These are phyloP conservation scores for Pocillopora damicornis DNA, from an alignment of 64 coral and sea anemone genomes.

Conservation along the genomic window DNA sequence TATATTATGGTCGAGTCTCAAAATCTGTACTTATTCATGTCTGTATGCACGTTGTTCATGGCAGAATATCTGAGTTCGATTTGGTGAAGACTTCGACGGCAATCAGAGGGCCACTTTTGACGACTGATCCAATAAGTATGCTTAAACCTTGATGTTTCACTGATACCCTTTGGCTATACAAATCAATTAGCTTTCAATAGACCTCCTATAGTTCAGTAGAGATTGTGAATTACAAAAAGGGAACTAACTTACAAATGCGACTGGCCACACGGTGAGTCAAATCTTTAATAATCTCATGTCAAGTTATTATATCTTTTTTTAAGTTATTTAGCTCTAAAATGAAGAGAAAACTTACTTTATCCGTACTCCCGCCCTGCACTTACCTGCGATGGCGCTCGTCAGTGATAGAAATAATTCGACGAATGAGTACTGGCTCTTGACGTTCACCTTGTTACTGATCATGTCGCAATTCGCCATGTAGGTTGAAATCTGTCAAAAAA, in stretches of 20 bases:
- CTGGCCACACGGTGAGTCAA: constrained; percentile 10
- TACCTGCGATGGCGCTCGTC: too few species aligned
- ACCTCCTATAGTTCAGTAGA: background rate
- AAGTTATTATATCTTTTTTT: too few species aligned
- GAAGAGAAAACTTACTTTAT: too few species aligned
- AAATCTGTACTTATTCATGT: background rate
- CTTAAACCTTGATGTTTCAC: too few species aligned
- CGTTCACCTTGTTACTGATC: too few species aligned
- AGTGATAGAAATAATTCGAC: too few species aligned
- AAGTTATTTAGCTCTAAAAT: too few species aligned
- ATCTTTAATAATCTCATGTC: background rate
- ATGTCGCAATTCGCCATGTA: too few species aligned
- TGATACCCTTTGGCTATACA: background rate
- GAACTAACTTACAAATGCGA: background rate
- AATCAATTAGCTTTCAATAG: constrained; percentile 7
- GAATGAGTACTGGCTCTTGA: too few species aligned
- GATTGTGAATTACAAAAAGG: background rate
- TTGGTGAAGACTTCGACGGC: background rate
- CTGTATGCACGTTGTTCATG: background rate
- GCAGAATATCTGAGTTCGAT: background rate
- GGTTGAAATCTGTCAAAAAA: too few species aligned
- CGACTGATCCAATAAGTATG: too few species aligned
- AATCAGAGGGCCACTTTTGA: background rate
- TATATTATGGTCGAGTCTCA: background rate
- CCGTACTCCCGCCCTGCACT: too few species aligned